These are phyloP conservation scores for Drosophila yooni DNA, from an alignment of 2,888 invertebrate species.

Conservation along the genomic window DNA sequence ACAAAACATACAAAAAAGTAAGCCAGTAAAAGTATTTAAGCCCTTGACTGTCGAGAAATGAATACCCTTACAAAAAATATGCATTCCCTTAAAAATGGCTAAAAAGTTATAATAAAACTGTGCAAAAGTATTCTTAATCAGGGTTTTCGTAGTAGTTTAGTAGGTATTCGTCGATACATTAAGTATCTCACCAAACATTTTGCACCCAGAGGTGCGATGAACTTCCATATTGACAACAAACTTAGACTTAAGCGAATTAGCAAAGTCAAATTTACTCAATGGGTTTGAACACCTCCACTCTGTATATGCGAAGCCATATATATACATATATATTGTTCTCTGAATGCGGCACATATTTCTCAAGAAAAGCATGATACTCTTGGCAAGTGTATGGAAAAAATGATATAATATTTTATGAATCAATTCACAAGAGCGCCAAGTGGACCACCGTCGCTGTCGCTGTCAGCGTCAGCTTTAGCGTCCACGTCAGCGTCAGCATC, in stretches of 20 bases:
- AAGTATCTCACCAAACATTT: neutral
- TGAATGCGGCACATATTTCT: neutral
- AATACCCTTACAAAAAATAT: conserved; percentile 1
- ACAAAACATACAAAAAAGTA: conserved; percentile 12
- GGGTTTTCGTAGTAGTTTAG: neutral
- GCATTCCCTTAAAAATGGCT: neutral
- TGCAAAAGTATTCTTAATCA: neutral
- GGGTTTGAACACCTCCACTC: neutral
- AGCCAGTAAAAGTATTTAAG: neutral
- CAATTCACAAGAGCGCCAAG: conserved; percentile 81
- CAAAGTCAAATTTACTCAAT: neutral
- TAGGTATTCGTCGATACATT: neutral
- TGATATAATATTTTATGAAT: conserved; percentile 81
- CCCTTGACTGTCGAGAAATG: neutral
- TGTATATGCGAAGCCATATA: neutral
- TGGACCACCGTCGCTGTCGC: conserved; percentile 76
- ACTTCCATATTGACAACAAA: neutral
- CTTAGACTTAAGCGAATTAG: neutral
- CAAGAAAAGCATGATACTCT: neutral
- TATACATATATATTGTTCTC: neutral
- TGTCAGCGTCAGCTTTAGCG: conserved; percentile 60
- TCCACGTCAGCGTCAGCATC: conserved; percentile 37
- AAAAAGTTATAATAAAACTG: neutral
- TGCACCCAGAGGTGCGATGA: neutral
- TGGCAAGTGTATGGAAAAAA: conserved; percentile 47